phyloP scores from a whole-genome alignment of 2,888 invertebrate genomes.

The Hemithea aestivaria region DNA sequence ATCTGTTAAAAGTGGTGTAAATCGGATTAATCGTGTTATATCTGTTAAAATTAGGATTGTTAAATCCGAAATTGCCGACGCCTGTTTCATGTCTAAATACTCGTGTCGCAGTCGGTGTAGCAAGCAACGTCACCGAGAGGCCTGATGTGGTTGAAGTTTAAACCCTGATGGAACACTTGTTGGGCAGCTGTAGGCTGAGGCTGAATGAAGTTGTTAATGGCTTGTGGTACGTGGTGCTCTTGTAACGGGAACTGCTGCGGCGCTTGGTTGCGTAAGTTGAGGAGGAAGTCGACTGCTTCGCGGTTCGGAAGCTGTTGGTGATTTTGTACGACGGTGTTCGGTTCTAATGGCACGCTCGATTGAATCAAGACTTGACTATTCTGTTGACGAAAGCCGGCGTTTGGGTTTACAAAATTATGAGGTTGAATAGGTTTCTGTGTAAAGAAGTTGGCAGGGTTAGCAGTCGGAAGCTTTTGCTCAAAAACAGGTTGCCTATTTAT shows the following conservation, averaged over 20 bases:
- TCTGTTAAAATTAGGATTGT: constrained; percentile 59
- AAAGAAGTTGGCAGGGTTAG: constrained; percentile 52
- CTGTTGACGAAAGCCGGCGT: constrained; percentile 42
- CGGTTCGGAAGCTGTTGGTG: constrained; percentile 80
- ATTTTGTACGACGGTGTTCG: constrained; percentile 51
- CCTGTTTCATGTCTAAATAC: constrained; percentile 78
- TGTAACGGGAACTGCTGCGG: constrained; percentile 68
- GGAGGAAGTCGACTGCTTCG: constrained; percentile 76
- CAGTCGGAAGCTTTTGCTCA: constrained; percentile 44
- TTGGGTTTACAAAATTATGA: constrained; percentile 48
- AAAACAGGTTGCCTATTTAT: constrained; percentile 41
- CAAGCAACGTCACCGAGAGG: constrained; percentile 44
- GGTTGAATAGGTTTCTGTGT: constrained; percentile 51
- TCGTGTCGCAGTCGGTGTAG: constrained; percentile 57
- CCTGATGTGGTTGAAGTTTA: constrained; percentile 55
- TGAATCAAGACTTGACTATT: constrained; percentile 68
- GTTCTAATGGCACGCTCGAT: constrained; percentile 65
- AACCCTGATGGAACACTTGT: constrained; percentile 52
- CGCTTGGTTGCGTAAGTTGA: constrained; percentile 67
- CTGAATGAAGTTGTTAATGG: constrained; percentile 60
- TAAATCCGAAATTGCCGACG: constrained; percentile 82
- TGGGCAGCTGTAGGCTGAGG: constrained; percentile 53
- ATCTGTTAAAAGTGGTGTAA: constrained; percentile 42
- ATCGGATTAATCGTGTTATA: constrained; percentile 57
- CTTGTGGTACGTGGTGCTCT: constrained; percentile 71